Evolutionary conservation across 1,140 invertebrate genomes (phyloP), one percentile per base, ranked within the genome.

Genomic region (Trigoniulus corallinus): DNA sequence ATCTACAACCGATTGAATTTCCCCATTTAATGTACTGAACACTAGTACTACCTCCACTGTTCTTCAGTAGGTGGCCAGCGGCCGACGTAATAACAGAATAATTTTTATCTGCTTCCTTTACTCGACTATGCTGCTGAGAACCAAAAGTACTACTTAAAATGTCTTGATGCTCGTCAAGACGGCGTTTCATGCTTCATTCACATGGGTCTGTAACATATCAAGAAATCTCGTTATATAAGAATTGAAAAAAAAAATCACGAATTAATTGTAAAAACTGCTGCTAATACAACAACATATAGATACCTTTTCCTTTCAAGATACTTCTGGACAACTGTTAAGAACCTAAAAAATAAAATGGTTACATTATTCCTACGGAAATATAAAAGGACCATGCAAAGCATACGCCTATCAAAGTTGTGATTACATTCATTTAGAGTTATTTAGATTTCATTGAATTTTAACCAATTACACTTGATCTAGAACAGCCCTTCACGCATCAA

Each of bases 101-200:
- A 18, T 12, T 20, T 13, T 13, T 12, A 45, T 20, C 12, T 45
- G 20, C 12, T 10, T 23, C 12, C 20, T 18, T 10, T 20, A 20
- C 40, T 13, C 13, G 15, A 25, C 22, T 51, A 51, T 3, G 4
- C 12, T 25, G 4, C 40, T 22, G 3, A 46, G 44, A 25, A 34
- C 7, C 15, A 51, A 27, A 51, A 18, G 43, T 25, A 13, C 49
- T n/a, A 7, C 49, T n/a, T 3, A 48, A 4, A 18, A 51, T 48
- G 27, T 51, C 49, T 7, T 51, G 49, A 51, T 10, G 49, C 3
- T 50, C 41, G 4, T 51, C 49, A 3, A 51, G 22, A 43, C 49
- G 49, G 46, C 44, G 44, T 50, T 45, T 51, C 49, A 51, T 51
- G 13, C 49, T 51, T 43, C 23, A 43, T 3, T 24, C 21, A 45